Percentiles rank a stretch among this genome's conserved stretches.
These are phyloP conservation scores for Gallinago solitaria DNA, from an alignment of 2,797 vertebrate species.

Conservation along the genomic window DNA sequence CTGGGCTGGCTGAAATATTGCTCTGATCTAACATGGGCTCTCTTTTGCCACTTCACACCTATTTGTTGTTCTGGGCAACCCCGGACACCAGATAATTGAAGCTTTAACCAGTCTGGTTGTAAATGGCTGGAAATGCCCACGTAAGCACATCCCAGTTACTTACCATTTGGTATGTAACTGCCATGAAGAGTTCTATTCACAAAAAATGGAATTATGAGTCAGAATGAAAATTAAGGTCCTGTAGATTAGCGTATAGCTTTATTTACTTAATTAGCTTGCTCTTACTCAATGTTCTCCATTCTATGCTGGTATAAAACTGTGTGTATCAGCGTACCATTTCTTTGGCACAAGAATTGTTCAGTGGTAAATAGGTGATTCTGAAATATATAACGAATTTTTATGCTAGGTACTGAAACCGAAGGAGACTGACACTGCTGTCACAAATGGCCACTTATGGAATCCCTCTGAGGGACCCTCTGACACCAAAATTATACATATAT, in stretches of 20 bases:
- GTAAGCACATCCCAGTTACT: background rate
- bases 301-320: background rate
- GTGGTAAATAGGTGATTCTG: background rate
- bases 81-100: background rate
- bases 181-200: background rate
- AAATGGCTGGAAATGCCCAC: background rate
- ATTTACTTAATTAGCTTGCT: background rate
- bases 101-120: background rate
- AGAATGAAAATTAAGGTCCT: background rate
- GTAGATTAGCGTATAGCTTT: background rate
- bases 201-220: background rate
- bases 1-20: background rate
- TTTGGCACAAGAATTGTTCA: background rate
- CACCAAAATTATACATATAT: too few species aligned
- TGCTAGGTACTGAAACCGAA: background rate
- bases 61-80: background rate
- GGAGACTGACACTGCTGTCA: background rate
- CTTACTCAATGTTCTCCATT: background rate
- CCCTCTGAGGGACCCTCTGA: background rate
- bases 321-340: background rate
- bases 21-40: background rate
- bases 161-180: background rate
- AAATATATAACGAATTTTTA: background rate
- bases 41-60: background rate
- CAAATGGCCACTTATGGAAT: background rate